Conservation (phyloP, 2,113 vertebrate species). For the Corynorhinus townsendii region DNA sequence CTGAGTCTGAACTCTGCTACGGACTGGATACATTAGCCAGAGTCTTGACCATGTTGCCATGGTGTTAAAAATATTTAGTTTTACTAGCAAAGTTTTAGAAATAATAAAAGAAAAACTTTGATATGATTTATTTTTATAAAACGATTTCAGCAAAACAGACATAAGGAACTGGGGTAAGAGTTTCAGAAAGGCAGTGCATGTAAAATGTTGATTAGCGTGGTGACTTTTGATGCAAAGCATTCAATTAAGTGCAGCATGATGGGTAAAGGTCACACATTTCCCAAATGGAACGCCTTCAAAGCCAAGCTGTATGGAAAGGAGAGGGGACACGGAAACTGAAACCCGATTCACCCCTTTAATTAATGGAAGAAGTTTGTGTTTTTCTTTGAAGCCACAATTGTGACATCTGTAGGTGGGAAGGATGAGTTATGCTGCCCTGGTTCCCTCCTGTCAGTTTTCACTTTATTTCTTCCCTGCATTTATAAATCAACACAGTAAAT, state of each 20-base stretch:
- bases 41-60: constrained; percentile 77
- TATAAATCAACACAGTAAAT: constrained; percentile 9
- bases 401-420: constrained; percentile 56
- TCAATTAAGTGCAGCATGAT: constrained; percentile 28
- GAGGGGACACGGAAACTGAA: constrained; percentile 59
- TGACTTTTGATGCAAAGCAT: constrained; percentile 62
- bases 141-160: constrained; percentile 66
- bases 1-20: constrained; percentile 69
- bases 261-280: constrained; percentile 66
- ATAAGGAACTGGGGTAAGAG: constrained; percentile 50
- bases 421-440: constrained; percentile 20
- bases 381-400: constrained; percentile 53
- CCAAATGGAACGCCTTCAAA: constrained; percentile 60
- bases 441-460: not conserved
- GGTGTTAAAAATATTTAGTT: constrained; percentile 83
- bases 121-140: constrained; percentile 75
- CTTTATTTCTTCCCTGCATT: constrained; percentile 2
- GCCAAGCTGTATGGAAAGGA: constrained; percentile 47
- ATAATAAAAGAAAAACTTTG: constrained; percentile 67
- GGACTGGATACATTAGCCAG: constrained; percentile 76
- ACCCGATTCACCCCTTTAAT: constrained; percentile 58
- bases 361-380: constrained; percentile 63
- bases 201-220: constrained; percentile 52
- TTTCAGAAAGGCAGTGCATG: constrained; percentile 63
- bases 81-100: constrained; percentile 69